Base-by-base conservation (phyloP, 1,140 invertebrate genomes). In the Ruditapes philippinarum region DNA sequence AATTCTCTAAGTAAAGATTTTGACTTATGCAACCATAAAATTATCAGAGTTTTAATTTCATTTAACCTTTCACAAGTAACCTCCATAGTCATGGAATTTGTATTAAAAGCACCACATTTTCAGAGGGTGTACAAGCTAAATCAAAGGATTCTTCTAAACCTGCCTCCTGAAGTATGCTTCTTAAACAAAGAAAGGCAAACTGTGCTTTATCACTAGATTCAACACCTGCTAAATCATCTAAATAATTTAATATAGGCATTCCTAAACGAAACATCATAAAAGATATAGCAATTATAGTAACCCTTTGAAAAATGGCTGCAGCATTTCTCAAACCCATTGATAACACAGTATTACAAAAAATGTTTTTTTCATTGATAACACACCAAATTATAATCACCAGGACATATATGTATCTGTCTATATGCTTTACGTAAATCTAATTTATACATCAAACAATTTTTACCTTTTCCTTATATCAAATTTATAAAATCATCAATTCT, bases 301-400 rank as follows among this genome's bases (percentile, higher is more conserved):
- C 78, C 36, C 78, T 54, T 57, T 80, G 45, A 80, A 45, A 80
- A 57, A 80, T 80, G 25, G 49, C 31, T 17, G 73, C 73, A 11
- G 73, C 33, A 25, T 19, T 38, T 42, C 73, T 78, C 19, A 40
- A 78, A n/a, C 54, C 78, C 78, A 80, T 80, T 9, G 78, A 49
- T n/a, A 80, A 80, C 12, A 80, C 78, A 7, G 78, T 80, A 31
- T 54, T 25, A 57, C n/a, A 80, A 57, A 57, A 80, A 11, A 80
- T 80, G 51, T 22, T 40, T n/a, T 80, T 80, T 57, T 31, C 54
- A 80, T 5, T 4, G 17, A 57, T 31, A 80, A n/a, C 7, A 17
- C 4, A 78, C 73, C 45, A 78, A 78, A 45, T 78, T 78, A 42
- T 78, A 45, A 78, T 49, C 22, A 9, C 19, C 33, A 11, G 73